Evolutionary conservation across 2,888 invertebrate species (phyloP), one percentile per base, ranked within the genome.

Genomic region (Carpatolechia fugitivella): DNA sequence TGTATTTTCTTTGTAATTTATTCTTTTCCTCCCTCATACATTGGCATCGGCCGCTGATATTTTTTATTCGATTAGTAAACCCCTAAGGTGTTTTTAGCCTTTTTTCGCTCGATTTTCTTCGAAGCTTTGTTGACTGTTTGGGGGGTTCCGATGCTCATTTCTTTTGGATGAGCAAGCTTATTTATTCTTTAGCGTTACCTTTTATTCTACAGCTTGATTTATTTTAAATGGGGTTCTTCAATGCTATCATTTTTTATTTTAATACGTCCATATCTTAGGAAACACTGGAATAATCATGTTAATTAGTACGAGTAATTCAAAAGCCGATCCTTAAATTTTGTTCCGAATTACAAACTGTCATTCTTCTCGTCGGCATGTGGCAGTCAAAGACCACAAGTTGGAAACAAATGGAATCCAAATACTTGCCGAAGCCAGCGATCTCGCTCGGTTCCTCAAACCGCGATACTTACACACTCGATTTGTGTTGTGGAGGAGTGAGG

Each of bases 51-150:
- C 84, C 89, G 89, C 90, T 90, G 91, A 91, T 91, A 91, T 91
- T 91, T 89, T 91, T 91, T 91, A 91, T 91, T 91, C 91, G 91
- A 91, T 91, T 91, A 91, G 91, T 89, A 90, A 90, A 88, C 90
- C 91, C 91, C 91, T 82, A 86, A 91, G 91, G 91, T 90, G 90
- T 90, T 91, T 91, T 91, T 91, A 90, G 90, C 87, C 89, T 89
- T 91, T 90, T 91, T 90, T 90, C 89, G 90, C 84, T 88, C 89
- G 88, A 90, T 90, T 91, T 91, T 90, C 90, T 89, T 90, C 87
- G 81, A 86, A 86, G 89, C 88, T 87, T 89, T 89, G 89, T 90
- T 89, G 88, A 88, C 88, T 89, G 85, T 84, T 88, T 77, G 76
- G 83, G 78, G 87, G 85, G 88, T 82, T 80, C 78, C 82, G 80